These are phyloP conservation scores for Campopleginae sp. DNA, from an alignment of 2,888 invertebrate genomes.

Conservation along the genomic window DNA sequence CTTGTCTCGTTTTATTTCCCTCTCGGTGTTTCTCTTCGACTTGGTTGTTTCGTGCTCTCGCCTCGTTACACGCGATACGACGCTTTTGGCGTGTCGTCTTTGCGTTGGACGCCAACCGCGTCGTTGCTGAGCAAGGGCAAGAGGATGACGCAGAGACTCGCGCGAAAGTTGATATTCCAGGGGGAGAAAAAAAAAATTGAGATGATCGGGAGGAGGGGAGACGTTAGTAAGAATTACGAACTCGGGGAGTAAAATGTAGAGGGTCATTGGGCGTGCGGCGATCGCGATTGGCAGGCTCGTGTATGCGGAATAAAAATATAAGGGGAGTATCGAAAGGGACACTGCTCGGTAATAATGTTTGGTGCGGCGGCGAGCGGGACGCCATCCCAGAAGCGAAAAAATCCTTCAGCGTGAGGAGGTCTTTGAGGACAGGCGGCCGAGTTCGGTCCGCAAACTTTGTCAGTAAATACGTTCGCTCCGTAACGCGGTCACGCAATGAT, in stretches of 20 bases:
- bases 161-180: not conserved
- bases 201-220: too few relatives aligned
- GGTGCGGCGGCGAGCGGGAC: slow-evolving; percentile 10
- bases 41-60: slow-evolving; percentile 16
- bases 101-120: slow-evolving; percentile 32
- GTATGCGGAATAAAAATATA: not conserved
- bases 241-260: not conserved
- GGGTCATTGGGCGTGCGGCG: slow-evolving; percentile 68
- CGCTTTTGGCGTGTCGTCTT: slow-evolving; percentile 7
- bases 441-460: slow-evolving; percentile 27
- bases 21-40: not conserved
- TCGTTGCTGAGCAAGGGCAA: not conserved
- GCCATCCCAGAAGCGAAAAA: slow-evolving; percentile 33
- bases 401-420: not conserved
- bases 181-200: not conserved
- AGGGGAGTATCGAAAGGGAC: slow-evolving; percentile 32
- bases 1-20: slow-evolving; percentile 10
- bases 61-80: slow-evolving; percentile 55
- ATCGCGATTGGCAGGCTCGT: slow-evolving; percentile 60
- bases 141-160: slow-evolving; percentile 12
- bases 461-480: slow-evolving; percentile 6
- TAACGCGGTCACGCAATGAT: slow-evolving; percentile 63
- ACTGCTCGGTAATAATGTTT: slow-evolving; percentile 29
- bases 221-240: not conserved
- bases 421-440: slow-evolving; percentile 27